Evolutionary conservation across 2,113 vertebrate species (phyloP), one percentile per base, ranked within the genome.

Genomic region (Nothoprocta pentlandii): DNA sequence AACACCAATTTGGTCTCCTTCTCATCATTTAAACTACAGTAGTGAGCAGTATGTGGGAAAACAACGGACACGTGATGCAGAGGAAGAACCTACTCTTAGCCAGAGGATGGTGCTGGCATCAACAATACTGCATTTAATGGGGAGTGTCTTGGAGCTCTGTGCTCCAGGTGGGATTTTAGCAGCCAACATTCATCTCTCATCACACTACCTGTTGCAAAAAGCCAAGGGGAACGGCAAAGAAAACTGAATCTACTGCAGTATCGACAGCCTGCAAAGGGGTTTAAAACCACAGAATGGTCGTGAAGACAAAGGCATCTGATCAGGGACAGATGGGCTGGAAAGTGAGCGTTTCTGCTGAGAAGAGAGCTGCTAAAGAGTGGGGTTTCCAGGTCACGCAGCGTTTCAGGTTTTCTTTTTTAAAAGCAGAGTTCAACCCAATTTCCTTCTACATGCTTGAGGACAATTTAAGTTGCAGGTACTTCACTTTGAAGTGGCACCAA

Each of bases 41-140:
- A n/a, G 36, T 4, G 39, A 85, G 62, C 58, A 4, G 10, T 0
- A 14, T 19, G 9, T 22, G 62, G 66, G 53, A 34, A 67, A 82
- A 22, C 6, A n/a, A 11, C 0, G 22, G 64, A 12, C 0, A 0
- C 16, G 66, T 41, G 66, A 63, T 8, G 42, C 58, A n/a, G 46
- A 80, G 34, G 12, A 81, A 58, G 42, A 47, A 83, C 8, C 36
- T 84, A 77, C 41, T 26, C 2, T 4, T 17, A 30, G 77, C 59
- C 59, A 32, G 67, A 88, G 34, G 17, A 49, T 73, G 10, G 51
- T 64, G 42, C 8, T 39, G 73, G 81, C 41, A 42, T 41, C 62
- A 14, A 16, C 26, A 30, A 20, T 16, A 20, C 16, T 30, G 11
- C 28, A 16, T 63, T 41, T 25, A 36, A 63, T 26, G 23, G 36